Conservation (phyloP, 2,888 invertebrate species). For the Drosophila greeni region DNA sequence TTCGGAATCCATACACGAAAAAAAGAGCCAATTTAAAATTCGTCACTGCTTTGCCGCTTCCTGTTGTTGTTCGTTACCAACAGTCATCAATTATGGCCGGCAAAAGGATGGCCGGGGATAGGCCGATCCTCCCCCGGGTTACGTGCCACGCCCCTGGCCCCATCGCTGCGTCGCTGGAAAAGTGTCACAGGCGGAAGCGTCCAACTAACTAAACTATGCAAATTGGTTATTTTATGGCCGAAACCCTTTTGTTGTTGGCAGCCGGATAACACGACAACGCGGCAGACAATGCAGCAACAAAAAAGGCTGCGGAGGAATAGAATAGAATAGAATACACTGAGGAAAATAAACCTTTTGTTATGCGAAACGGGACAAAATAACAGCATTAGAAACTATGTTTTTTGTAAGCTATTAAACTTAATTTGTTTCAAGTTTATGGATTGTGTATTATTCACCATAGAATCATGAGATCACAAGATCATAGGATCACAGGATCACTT, state of each 20-base stretch:
- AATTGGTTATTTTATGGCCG: conserved; percentile 76
- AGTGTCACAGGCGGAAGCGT: conserved; percentile 72
- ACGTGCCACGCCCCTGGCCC: conserved; percentile 22
- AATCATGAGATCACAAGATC: too few relatives aligned
- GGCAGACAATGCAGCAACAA: conserved; percentile 41
- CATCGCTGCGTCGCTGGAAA: conserved; percentile 31
- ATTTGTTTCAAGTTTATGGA: background rate
- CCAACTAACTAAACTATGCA: conserved; percentile 77
- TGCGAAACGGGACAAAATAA: background rate
- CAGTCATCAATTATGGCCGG: conserved; percentile 62
- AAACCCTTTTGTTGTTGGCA: conserved; percentile 48
- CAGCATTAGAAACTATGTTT: background rate
- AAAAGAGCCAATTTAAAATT: conserved; percentile 56
- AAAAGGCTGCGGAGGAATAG: conserved; percentile 23
- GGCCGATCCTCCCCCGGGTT: conserved; percentile 39
- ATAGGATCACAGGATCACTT: background rate
- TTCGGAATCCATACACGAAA: conserved; percentile 35
- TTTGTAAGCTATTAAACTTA: too few relatives aligned
- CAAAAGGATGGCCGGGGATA: conserved; percentile 27
- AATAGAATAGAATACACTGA: conserved; percentile 42
- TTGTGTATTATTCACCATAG: too few relatives aligned
- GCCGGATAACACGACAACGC: conserved; percentile 39
- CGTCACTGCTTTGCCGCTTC: conserved; percentile 39
- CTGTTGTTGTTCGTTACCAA: conserved; percentile 53
- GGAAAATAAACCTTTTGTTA: background rate